Evolutionary conservation across 2,113 vertebrate genomes (phyloP).

Genomic region (Formicarius rufipectus): DNA sequence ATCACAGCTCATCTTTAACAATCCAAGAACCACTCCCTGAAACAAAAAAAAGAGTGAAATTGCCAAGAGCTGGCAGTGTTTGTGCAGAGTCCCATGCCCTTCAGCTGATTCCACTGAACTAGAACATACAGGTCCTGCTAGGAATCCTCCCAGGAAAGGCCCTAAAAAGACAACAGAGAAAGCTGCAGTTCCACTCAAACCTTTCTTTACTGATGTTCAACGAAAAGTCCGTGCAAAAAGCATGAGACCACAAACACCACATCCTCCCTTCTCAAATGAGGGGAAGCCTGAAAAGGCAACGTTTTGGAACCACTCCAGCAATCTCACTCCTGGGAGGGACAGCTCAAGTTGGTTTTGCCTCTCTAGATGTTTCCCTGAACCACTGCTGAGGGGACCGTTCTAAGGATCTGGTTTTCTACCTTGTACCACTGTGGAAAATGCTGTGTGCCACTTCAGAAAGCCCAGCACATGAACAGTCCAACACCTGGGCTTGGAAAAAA

Average conservation of each 20-base stretch:
- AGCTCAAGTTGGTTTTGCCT: background rate
- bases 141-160: background rate
- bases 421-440: background rate
- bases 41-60: background rate
- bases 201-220: background rate
- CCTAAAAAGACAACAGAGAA: background rate
- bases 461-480: background rate
- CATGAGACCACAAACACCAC: background rate
- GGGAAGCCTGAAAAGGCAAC: background rate
- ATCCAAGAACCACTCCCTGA: background rate
- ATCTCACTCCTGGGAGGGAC: background rate
- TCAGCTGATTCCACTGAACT: background rate
- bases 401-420: background rate
- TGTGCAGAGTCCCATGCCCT: background rate
- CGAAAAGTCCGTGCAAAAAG: background rate
- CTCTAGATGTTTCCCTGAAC: background rate
- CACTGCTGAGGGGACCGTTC: rapidly evolving
- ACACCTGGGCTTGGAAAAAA: background rate
- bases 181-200: background rate
- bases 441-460: background rate
- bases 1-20: background rate
- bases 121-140: background rate
- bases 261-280: background rate
- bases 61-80: rapidly evolving
- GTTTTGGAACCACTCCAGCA: background rate